These are phyloP conservation scores for Brachyptera putata DNA, from an alignment of 2,888 invertebrate genomes.

Conservation along the genomic window DNA sequence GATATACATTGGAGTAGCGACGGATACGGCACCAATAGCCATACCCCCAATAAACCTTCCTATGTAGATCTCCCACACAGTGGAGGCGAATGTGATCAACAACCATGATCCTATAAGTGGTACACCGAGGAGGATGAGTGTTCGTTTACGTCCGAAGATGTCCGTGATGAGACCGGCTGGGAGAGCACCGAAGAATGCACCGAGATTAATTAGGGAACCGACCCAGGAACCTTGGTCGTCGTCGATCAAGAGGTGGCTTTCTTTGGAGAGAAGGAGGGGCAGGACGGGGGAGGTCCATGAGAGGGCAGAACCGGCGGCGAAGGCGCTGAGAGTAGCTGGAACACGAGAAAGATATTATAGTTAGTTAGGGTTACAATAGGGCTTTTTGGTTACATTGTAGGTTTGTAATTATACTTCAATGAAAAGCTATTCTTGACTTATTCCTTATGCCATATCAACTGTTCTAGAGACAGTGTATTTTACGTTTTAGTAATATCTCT, in stretches of 20 bases:
- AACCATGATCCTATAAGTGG: constrained; percentile 55
- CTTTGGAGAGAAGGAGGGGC: constrained; percentile 33
- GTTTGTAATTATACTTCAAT: too few relatives aligned
- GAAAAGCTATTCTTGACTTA: too few relatives aligned
- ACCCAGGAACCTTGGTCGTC: constrained; percentile 43
- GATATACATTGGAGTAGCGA: constrained; percentile 61
- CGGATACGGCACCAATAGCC: constrained; percentile 59
- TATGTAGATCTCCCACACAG: constrained; percentile 47
- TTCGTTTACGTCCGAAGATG: constrained; percentile 53
- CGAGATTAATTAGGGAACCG: constrained; percentile 52
- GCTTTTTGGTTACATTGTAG: too few relatives aligned
- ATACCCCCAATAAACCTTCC: constrained; percentile 51
- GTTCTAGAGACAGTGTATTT: too few relatives aligned
- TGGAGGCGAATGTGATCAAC: constrained; percentile 50
- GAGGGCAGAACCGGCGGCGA: constrained; percentile 35
- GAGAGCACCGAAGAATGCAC: constrained; percentile 53
- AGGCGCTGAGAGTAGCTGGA: constrained; percentile 36
- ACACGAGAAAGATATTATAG: background rate
- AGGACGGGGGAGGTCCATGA: constrained; percentile 38
- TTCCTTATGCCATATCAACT: too few relatives aligned
- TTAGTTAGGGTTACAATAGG: too few relatives aligned
- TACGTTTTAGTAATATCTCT: too few relatives aligned
- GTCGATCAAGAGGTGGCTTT: constrained; percentile 11
- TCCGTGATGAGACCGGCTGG: constrained; percentile 54
- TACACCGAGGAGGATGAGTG: constrained; percentile 50